A percentile compares a stretch with the other conserved stretches of the same genome.
Evolutionary conservation across 2,113 vertebrate genomes (phyloP).

Genomic region (Lanius ludovicianus): DNA sequence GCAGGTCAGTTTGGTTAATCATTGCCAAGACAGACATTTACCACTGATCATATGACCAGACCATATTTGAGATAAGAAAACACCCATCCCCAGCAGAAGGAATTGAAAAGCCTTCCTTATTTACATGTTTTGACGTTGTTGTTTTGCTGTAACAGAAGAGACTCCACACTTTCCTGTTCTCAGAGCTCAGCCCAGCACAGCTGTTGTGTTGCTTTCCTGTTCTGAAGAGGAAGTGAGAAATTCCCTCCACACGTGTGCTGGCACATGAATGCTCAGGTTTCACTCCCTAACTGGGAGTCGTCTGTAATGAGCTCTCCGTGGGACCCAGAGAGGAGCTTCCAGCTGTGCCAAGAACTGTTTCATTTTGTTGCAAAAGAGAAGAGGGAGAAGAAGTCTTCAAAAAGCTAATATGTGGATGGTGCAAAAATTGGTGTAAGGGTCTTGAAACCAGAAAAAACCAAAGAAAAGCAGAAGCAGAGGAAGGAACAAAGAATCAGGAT

Average conservation of each 20-base stretch:
- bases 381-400: background rate
- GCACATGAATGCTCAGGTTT: constrained; percentile 4
- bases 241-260: background rate
- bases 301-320: background rate
- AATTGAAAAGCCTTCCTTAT: background rate
- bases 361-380: background rate
- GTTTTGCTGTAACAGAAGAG: background rate
- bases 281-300: background rate
- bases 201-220: constrained; percentile 15
- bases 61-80: background rate
- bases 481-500: constrained; percentile 39
- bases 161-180: background rate
- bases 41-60: background rate
- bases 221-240: constrained; percentile 45
- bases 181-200: background rate
- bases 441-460: background rate
- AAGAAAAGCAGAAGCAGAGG: background rate
- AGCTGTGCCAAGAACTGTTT: background rate
- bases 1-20: constrained; percentile 65
- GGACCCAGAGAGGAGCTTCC: background rate
- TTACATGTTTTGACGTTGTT: background rate
- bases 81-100: background rate
- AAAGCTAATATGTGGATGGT: background rate
- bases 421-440: background rate
- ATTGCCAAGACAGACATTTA: constrained; percentile 54